Percentiles rank a stretch among this genome's conserved stretches.
phyloP scores from a whole-genome alignment of 35 echinoderm and acorn worm genomes.

The Lytechinus pictus region DNA sequence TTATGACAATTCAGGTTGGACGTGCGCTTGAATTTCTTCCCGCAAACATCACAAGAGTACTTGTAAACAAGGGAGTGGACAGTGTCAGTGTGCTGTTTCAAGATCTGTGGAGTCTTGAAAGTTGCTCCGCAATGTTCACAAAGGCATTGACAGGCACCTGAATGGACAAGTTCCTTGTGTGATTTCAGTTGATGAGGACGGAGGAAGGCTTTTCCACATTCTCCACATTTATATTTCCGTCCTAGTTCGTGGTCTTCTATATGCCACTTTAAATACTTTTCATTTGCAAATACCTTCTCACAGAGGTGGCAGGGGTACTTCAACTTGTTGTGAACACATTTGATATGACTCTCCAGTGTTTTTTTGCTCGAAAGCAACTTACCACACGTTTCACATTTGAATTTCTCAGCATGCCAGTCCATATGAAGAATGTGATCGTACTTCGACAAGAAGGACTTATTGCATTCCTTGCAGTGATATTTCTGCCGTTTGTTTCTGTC shows the following conservation, averaged over 20 bases:
- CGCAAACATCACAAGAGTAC: background rate
- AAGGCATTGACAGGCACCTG: background rate
- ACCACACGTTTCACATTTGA: background rate
- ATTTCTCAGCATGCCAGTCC: background rate
- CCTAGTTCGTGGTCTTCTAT: background rate
- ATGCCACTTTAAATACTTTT: background rate
- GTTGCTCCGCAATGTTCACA: background rate
- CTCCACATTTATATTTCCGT: background rate
- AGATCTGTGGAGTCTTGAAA: background rate
- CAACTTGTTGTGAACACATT: background rate
- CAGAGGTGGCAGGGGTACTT: background rate
- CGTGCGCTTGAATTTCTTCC: background rate
- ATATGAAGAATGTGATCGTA: background rate
- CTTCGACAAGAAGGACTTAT: background rate
- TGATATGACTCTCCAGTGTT: background rate
- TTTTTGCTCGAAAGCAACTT: background rate
- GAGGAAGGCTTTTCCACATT: background rate
- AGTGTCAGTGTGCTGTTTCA: background rate
- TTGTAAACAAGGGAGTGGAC: background rate
- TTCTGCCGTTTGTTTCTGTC: background rate
- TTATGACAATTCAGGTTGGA: background rate
- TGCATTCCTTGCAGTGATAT: background rate
- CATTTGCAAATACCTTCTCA: background rate
- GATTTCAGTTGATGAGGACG: background rate
- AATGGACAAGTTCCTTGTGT: background rate